Evolutionary conservation across 2,113 vertebrate species (phyloP).

Genomic region (Enhydra lutris): DNA sequence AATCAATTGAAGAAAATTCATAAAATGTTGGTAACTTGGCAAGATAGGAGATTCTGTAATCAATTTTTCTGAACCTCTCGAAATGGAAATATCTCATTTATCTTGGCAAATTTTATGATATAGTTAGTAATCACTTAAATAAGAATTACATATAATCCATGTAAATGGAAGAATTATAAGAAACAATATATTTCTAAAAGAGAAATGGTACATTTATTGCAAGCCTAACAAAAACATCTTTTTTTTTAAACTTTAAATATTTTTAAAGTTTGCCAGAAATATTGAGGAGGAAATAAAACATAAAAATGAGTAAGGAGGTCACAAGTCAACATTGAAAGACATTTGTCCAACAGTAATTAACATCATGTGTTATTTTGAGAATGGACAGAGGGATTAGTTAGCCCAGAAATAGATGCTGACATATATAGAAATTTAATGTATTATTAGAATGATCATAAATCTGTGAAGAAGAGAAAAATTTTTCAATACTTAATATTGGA

Average conservation of each 20-base stretch:
- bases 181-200: not conserved
- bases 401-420: not conserved
- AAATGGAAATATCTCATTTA: not conserved
- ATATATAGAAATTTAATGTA: not conserved
- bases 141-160: not conserved
- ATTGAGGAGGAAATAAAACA: constrained; percentile 15
- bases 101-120: not conserved
- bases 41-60: not conserved
- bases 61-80: not conserved
- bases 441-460: not conserved
- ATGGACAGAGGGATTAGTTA: not conserved
- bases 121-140: not conserved
- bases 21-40: not conserved
- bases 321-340: not conserved
- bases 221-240: not conserved
- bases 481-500: not conserved
- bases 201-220: not conserved
- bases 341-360: not conserved
- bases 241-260: not conserved
- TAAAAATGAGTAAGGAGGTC: not conserved
- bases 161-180: not conserved
- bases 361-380: not conserved
- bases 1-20: not conserved
- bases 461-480: not conserved
- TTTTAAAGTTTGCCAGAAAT: not conserved